Evolutionary conservation across 64 coral and sea anemone genomes (phyloP).

Genomic region (Catalaphyllia jardinei): DNA sequence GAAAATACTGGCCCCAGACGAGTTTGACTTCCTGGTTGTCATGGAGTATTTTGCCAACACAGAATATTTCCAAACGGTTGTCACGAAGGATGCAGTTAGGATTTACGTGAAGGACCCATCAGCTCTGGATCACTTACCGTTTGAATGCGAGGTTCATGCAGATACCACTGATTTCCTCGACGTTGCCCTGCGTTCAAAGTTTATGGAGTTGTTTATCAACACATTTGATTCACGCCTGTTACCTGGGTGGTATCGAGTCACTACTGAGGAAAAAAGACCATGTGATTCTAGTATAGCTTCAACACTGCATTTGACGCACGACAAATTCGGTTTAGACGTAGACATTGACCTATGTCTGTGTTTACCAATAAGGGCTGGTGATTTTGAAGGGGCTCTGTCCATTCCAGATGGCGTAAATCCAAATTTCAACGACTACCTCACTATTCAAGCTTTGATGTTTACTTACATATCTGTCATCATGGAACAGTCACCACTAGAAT

Average conservation of each 20-base stretch:
- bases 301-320: conserved; percentile 56
- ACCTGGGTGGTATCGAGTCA: conserved; percentile 37
- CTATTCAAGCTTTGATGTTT: conserved; percentile 44
- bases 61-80: conserved; percentile 39
- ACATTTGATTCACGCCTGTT: conserved; percentile 37
- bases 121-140: conserved; percentile 20
- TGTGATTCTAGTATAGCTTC: conserved; percentile 53
- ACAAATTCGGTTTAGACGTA: conserved; percentile 45
- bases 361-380: conserved; percentile 33
- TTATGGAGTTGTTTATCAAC: conserved; percentile 44
- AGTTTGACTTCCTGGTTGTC: conserved; percentile 58
- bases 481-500: conserved; percentile 16
- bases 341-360: conserved; percentile 64
- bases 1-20: conserved; percentile 50
- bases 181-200: conserved; percentile 40
- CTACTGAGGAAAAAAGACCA: conserved; percentile 2
- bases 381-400: conserved; percentile 45
- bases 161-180: conserved; percentile 15
- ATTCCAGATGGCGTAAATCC: conserved; percentile 43
- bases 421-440: not conserved
- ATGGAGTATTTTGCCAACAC: conserved; percentile 54
- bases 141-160: not conserved
- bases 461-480: conserved; percentile 35
- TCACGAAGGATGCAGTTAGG: conserved; percentile 3
- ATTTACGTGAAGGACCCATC: conserved; percentile 47